These are phyloP conservation scores for Metopia argyrocephala DNA, from an alignment of 2,888 invertebrate species.

Conservation along the genomic window DNA sequence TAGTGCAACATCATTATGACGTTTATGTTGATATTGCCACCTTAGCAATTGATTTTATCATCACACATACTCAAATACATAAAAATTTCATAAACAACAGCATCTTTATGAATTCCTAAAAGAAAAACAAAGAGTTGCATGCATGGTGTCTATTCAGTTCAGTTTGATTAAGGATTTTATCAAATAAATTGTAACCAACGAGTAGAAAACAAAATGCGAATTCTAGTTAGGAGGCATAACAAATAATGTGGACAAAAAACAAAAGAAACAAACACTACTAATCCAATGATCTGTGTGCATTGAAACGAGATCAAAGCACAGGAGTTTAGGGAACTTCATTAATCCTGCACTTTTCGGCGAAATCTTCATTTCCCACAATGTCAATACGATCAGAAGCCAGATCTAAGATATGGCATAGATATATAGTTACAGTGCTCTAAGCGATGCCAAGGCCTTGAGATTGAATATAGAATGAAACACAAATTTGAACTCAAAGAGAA, in stretches of 20 bases:
- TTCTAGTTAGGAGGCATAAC: background rate
- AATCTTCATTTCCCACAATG: too few species aligned
- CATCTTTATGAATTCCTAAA: slow-evolving; percentile 27
- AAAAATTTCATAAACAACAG: slow-evolving; percentile 2
- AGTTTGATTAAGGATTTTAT: slow-evolving; percentile 50
- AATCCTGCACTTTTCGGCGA: too few species aligned
- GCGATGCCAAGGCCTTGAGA: too few species aligned
- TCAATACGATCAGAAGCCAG: too few species aligned
- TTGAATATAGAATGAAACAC: too few species aligned
- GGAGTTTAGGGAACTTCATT: too few species aligned
- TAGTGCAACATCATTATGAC: slow-evolving; percentile 19
- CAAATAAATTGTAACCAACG: slow-evolving; percentile 18
- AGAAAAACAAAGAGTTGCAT: slow-evolving; percentile 8
- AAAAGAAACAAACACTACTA: too few species aligned
- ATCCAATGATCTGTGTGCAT: too few species aligned
- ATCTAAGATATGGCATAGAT: too few species aligned
- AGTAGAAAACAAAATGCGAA: background rate
- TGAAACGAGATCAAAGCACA: too few species aligned
- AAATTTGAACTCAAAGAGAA: too few species aligned
- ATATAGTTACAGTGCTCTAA: too few species aligned
- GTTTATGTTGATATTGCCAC: slow-evolving; percentile 21
- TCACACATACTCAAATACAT: background rate
- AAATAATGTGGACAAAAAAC: background rate
- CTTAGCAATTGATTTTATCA: slow-evolving; percentile 22
- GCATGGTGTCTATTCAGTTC: slow-evolving; percentile 44